Evolutionary conservation across 2,888 invertebrate species (phyloP).

Genomic region (Apotomis turbidana): DNA sequence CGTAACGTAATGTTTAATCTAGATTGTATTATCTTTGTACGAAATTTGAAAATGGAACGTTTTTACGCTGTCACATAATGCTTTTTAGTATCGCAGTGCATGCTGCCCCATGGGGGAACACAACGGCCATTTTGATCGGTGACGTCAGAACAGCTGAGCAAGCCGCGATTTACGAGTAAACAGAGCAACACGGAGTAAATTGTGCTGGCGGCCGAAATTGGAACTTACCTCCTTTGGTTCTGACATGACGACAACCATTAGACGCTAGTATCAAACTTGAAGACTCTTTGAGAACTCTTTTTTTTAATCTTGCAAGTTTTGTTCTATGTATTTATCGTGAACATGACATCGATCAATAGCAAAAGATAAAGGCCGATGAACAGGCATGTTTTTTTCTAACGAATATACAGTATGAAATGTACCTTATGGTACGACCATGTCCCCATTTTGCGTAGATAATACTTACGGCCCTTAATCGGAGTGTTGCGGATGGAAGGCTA

Average conservation of each 20-base stretch:
- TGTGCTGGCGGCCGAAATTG: constrained; percentile 7
- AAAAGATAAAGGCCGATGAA: too few relatives aligned
- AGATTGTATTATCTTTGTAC: neutral
- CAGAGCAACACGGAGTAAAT: constrained; percentile 7
- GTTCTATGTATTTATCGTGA: too few relatives aligned
- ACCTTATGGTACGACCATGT: too few relatives aligned
- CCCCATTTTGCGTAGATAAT: too few relatives aligned
- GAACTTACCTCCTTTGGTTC: constrained; percentile 1
- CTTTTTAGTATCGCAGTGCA: neutral
- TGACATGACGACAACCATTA: neutral
- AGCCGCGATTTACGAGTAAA: constrained; percentile 24
- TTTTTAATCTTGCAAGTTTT: neutral
- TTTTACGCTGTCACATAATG: neutral
- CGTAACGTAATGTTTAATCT: neutral
- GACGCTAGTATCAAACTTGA: neutral
- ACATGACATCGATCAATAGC: too few relatives aligned
- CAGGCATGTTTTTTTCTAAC: too few relatives aligned
- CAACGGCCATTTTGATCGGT: constrained; percentile 15
- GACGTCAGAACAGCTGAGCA: constrained; percentile 27
- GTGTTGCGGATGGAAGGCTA: too few relatives aligned
- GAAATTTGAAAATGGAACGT: neutral
- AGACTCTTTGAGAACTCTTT: neutral
- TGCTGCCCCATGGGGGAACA: neutral
- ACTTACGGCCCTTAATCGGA: too few relatives aligned
- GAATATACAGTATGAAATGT: too few relatives aligned